Evolutionary conservation across 2,797 vertebrate species (phyloP).

Genomic region (Petrocephalus sullivani): DNA sequence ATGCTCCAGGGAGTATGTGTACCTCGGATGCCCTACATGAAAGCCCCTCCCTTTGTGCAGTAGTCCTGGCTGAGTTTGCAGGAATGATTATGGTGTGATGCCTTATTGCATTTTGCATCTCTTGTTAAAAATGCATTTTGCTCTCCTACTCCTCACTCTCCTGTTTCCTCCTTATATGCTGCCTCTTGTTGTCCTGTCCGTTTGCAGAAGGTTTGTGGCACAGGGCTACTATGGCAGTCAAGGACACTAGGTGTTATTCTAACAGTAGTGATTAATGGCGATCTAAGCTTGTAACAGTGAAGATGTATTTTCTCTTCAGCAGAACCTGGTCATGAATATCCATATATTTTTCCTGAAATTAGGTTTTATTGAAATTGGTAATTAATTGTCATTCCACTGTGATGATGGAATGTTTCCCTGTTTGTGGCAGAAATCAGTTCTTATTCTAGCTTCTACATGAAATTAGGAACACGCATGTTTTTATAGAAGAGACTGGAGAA

Average conservation of each 20-base stretch:
- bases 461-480: not conserved
- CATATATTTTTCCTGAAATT: not conserved
- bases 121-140: constrained; percentile 42
- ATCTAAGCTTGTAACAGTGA: not conserved
- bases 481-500: not conserved
- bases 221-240: not conserved
- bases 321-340: not conserved
- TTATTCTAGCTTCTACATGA: not conserved
- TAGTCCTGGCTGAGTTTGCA: constrained; percentile 41
- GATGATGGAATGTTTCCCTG: not conserved
- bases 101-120: constrained; percentile 26
- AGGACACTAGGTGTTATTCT: not conserved
- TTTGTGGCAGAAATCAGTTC: not conserved
- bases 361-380: not conserved
- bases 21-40: not conserved
- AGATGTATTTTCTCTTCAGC: not conserved
- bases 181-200: constrained; percentile 55
- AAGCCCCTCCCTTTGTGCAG: constrained; percentile 30
- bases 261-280: not conserved
- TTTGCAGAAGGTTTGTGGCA: constrained; percentile 67
- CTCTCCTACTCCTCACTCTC: constrained; percentile 51
- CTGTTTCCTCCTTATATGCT: constrained; percentile 48
- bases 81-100: constrained; percentile 48
- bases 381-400: not conserved
- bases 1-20: not conserved